Percentiles rank a stretch among this genome's conserved stretches.
phyloP scores from a whole-genome alignment of 1,140 invertebrate genomes.

The Spodoptera litura region DNA sequence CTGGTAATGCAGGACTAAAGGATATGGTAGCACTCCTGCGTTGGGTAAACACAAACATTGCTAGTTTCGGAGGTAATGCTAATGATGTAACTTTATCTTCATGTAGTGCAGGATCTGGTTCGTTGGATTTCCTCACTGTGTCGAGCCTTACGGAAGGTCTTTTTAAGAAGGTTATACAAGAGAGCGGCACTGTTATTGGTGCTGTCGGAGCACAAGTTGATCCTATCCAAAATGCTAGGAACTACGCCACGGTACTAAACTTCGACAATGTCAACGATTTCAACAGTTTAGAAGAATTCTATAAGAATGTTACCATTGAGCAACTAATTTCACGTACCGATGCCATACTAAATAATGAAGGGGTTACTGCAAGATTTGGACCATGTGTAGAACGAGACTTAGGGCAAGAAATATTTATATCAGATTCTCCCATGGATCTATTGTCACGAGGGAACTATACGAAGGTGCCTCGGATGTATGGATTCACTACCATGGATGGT shows the following conservation, averaged over 20 bases:
- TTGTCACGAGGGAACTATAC: slow-evolving; percentile 64
- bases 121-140: slow-evolving; percentile 63
- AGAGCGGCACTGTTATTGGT: slow-evolving; percentile 57
- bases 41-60: slow-evolving; percentile 70
- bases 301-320: slow-evolving; percentile 58
- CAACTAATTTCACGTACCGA: slow-evolving; percentile 49
- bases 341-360: slow-evolving; percentile 47
- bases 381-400: slow-evolving; percentile 66
- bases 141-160: slow-evolving; percentile 64
- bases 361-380: slow-evolving; percentile 55
- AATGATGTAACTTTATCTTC: slow-evolving; percentile 66
- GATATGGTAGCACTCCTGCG: slow-evolving; percentile 65
- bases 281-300: slow-evolving; percentile 68
- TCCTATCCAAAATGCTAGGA: slow-evolving; percentile 62
- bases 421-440: slow-evolving; percentile 65
- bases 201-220: slow-evolving; percentile 58
- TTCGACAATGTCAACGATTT: slow-evolving; percentile 58
- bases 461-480: slow-evolving; percentile 67
- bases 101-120: slow-evolving; percentile 63
- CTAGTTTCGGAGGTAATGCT: slow-evolving; percentile 67
- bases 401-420: slow-evolving; percentile 60
- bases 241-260: slow-evolving; percentile 55
- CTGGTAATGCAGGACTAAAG: slow-evolving; percentile 71
- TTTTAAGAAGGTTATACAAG: slow-evolving; percentile 66
- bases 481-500: slow-evolving; percentile 70